A percentile compares a stretch with the other conserved stretches of the same genome.
phyloP scores from a whole-genome alignment of 2,888 invertebrate species.

The Eupithecia exiguata region DNA sequence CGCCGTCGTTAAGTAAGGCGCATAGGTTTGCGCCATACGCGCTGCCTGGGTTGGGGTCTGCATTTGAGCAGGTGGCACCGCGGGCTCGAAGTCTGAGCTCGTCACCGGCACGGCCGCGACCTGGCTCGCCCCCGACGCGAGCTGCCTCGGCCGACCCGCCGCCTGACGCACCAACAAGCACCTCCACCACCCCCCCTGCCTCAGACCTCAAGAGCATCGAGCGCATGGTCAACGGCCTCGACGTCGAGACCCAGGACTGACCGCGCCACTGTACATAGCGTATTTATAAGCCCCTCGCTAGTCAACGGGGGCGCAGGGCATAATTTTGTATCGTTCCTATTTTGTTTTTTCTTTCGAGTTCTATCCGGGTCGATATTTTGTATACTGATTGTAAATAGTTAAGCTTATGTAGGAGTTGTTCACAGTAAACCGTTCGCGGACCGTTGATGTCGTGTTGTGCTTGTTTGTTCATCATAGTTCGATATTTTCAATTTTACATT shows the following conservation, averaged over 20 bases:
- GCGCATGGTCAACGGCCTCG: conserved; percentile 98
- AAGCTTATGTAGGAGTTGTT: conserved; percentile 71
- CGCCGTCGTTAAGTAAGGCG: conserved; percentile 86
- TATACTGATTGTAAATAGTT: conserved; percentile 81
- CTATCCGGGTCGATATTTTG: conserved; percentile 79
- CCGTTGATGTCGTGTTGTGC: conserved; percentile 48
- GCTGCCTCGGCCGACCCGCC: conserved; percentile 81
- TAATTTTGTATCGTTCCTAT: conserved; percentile 83
- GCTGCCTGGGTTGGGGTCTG: conserved; percentile 90
- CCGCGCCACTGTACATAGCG: conserved; percentile 74
- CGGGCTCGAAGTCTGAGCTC: conserved; percentile 86
- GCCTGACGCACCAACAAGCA: conserved; percentile 82
- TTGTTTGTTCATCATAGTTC: conserved; percentile 40
- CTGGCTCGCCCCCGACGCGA: conserved; percentile 75
- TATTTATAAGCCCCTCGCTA: conserved; percentile 71
- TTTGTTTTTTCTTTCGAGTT: conserved; percentile 81
- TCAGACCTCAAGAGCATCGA: conserved; percentile 97
- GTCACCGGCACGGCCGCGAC: conserved; percentile 79
- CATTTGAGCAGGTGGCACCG: conserved; percentile 95
- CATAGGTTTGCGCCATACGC: conserved; percentile 95
- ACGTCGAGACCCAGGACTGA: conserved; percentile 89
- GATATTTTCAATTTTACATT: conserved; percentile 18
- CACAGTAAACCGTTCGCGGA: conserved; percentile 53
- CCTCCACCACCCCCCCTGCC: conserved; percentile 84
- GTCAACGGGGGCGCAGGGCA: conserved; percentile 57